Evolutionary conservation across 92 coral and sea anemone genomes (phyloP).

Genomic region (Palythoa grandiflora): DNA sequence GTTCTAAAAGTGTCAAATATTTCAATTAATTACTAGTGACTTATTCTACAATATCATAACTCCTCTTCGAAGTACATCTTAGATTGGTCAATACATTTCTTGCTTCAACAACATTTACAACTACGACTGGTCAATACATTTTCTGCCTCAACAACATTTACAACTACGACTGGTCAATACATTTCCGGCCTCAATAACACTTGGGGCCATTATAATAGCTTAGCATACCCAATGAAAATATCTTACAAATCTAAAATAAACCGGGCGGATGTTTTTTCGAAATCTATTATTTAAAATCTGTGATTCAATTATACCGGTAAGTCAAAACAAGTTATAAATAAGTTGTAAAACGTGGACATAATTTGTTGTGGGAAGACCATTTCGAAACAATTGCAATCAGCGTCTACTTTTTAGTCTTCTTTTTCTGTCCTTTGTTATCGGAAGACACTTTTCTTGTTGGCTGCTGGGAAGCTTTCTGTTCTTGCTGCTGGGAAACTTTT

Average conservation of each 20-base stretch:
- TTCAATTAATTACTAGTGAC: background rate
- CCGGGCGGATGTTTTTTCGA: background rate
- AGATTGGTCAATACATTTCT: background rate
- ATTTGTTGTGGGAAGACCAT: background rate
- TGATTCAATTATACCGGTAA: too few species aligned
- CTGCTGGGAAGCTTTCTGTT: background rate
- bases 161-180: background rate
- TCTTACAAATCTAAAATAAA: background rate
- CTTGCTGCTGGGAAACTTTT: constrained; percentile 9
- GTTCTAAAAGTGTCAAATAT: background rate
- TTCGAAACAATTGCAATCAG: background rate
- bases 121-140: background rate
- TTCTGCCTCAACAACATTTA: background rate
- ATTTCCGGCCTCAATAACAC: background rate
- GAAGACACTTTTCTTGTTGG: constrained; percentile 18
- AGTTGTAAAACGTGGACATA: background rate
- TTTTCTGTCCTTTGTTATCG: constrained; percentile 16
- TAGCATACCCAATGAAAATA: background rate
- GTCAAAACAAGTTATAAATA: background rate
- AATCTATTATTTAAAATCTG: background rate
- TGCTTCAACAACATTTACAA: background rate
- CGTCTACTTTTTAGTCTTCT: background rate
- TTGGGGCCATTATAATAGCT: background rate
- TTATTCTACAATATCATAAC: background rate
- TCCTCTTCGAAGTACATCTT: background rate